Evolutionary conservation across 2,888 invertebrate species (phyloP).

Genomic region (Drosophila yooni): DNA sequence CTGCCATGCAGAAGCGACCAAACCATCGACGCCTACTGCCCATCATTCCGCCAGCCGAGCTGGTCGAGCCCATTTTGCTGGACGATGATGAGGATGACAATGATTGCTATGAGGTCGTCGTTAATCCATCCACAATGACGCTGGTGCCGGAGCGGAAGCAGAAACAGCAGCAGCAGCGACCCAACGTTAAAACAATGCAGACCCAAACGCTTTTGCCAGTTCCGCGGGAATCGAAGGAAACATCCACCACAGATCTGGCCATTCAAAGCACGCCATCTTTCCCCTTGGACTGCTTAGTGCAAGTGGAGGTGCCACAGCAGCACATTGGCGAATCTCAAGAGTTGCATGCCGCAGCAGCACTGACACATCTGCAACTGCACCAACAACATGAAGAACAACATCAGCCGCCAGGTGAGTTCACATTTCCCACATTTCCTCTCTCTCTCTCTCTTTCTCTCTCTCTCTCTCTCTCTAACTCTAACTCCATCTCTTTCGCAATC

Average conservation of each 20-base stretch:
- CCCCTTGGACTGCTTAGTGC: neutral
- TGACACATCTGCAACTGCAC: neutral
- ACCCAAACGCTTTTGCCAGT: conserved; percentile 36
- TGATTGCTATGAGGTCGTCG: conserved; percentile 60
- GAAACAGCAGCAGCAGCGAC: neutral
- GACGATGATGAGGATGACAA: conserved; percentile 55
- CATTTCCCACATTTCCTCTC: neutral
- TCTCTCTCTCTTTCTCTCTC: neutral
- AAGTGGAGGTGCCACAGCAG: neutral
- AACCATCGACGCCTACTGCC: conserved; percentile 55
- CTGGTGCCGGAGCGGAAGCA: conserved; percentile 42
- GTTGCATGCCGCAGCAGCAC: neutral
- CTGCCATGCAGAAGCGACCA: conserved; percentile 20
- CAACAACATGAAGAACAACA: neutral
- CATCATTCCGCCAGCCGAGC: conserved; percentile 35
- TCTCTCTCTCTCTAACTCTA: neutral
- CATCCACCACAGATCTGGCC: conserved; percentile 62
- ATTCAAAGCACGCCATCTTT: neutral
- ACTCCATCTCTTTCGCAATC: conserved; percentile 1
- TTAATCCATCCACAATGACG: conserved; percentile 50
- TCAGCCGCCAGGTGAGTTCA: conserved; percentile 4
- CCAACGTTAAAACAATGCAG: conserved; percentile 25
- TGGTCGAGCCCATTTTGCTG: conserved; percentile 57
- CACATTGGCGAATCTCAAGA: neutral
- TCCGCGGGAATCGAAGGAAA: conserved; percentile 42